Conservation (phyloP, 2,888 invertebrate genomes). For the Dryocosmus kuriphilus region DNA sequence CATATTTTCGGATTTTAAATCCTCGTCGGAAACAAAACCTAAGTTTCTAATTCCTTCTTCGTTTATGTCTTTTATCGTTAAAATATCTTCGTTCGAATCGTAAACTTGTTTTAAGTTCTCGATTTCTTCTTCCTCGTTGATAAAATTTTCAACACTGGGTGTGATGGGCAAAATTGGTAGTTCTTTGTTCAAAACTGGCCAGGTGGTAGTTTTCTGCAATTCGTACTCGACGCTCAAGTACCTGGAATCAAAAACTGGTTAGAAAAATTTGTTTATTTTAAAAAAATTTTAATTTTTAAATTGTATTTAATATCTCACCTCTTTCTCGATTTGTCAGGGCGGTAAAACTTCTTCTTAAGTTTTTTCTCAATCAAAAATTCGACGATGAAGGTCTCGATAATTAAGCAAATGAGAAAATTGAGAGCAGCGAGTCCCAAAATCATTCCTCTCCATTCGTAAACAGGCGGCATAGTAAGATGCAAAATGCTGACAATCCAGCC, state of each 20-base stretch:
- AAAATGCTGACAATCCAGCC: conserved; percentile 75
- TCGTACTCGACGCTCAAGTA: conserved; percentile 83
- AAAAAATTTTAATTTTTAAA: background rate
- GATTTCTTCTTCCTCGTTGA: conserved; percentile 48
- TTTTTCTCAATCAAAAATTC: conserved; percentile 82
- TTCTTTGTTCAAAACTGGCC: conserved; percentile 80
- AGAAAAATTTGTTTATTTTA: too few species aligned
- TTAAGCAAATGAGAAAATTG: conserved; percentile 80
- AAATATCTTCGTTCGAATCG: background rate
- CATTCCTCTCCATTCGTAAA: conserved; percentile 76
- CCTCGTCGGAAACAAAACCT: conserved; percentile 53
- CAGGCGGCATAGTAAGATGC: conserved; percentile 73
- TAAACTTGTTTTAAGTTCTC: background rate
- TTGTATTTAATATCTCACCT: conserved; percentile 62
- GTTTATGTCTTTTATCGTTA: background rate
- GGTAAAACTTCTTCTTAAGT: conserved; percentile 78
- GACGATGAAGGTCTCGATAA: conserved; percentile 81
- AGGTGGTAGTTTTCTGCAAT: conserved; percentile 80
- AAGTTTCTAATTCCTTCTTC: conserved; percentile 57
- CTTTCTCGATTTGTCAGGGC: conserved; percentile 80
- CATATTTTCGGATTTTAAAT: conserved; percentile 47
- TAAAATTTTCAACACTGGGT: conserved; percentile 65
- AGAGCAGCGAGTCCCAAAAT: conserved; percentile 73
- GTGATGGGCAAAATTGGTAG: conserved; percentile 65
- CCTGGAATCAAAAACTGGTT: conserved; percentile 38